Percentiles rank a stretch among this genome's conserved stretches.
phyloP scores from a whole-genome alignment of 2,797 vertebrate genomes.

The Melanogrammus aeglefinus region DNA sequence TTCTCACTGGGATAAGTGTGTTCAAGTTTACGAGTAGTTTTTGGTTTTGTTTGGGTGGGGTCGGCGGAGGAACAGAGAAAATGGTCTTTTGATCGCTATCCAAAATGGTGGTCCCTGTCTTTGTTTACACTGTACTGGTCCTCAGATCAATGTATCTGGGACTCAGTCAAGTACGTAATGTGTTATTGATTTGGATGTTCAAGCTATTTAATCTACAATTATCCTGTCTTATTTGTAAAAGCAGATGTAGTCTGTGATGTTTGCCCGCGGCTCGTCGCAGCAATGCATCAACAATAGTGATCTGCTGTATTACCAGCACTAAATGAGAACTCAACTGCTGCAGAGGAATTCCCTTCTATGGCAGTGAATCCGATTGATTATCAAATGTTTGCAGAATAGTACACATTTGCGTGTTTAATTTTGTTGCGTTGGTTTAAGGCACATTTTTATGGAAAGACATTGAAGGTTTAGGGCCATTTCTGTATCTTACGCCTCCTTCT shows the following conservation, averaged over 20 bases:
- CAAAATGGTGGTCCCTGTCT: neutral
- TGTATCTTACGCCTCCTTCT: neutral
- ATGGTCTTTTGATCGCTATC: neutral
- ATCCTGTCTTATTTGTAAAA: neutral
- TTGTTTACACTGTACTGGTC: neutral
- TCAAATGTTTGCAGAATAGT: neutral
- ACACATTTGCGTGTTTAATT: neutral
- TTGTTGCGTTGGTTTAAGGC: neutral
- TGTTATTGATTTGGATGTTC: slow-evolving; percentile 1
- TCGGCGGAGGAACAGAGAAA: neutral
- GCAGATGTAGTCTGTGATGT: neutral
- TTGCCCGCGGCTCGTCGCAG: neutral
- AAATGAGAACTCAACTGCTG: neutral
- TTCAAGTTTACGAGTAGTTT: neutral
- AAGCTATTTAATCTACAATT: neutral
- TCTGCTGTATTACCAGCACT: neutral
- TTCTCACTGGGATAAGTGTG: neutral
- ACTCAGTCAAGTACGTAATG: neutral
- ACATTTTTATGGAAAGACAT: neutral
- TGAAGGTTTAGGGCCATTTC: neutral
- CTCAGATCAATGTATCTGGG: neutral
- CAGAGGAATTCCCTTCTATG: neutral
- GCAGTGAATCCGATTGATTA: neutral
- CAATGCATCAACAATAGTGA: neutral
- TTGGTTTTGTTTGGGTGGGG: neutral